Percentiles rank a stretch among this genome's conserved stretches.
Conservation (phyloP, 1,140 invertebrate species). For the Linepithema humile region DNA sequence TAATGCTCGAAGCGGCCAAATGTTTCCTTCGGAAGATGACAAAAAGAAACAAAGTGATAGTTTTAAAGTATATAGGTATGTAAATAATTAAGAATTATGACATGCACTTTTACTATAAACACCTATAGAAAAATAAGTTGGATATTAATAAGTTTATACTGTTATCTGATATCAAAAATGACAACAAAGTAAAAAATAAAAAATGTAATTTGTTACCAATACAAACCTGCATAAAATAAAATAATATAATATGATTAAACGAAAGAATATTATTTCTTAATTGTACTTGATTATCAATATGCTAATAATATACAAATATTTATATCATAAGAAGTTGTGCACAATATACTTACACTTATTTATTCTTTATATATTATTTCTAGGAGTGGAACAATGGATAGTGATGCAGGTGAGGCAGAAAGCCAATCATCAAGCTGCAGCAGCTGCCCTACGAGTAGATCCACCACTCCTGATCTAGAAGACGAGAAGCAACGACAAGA, state of each 20-base stretch:
- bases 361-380: constrained; percentile 34
- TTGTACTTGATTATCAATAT: not conserved
- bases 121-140: too few relatives aligned
- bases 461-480: constrained; percentile 76
- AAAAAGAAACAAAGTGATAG: constrained; percentile 84
- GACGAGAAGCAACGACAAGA: constrained; percentile 75
- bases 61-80: constrained; percentile 85
- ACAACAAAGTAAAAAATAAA: too few relatives aligned
- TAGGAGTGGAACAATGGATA: constrained; percentile 80
- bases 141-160: too few relatives aligned
- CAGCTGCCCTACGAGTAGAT: constrained; percentile 81
- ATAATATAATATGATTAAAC: not conserved
- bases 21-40: constrained; percentile 72
- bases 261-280: not conserved
- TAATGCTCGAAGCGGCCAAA: constrained; percentile 82
- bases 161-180: too few relatives aligned
- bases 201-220: not conserved
- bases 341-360: not conserved
- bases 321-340: not conserved
- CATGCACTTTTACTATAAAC: too few relatives aligned
- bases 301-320: not conserved
- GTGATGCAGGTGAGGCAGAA: constrained; percentile 81
- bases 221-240: not conserved
- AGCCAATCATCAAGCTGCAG: constrained; percentile 83
- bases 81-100: too few relatives aligned